Evolutionary conservation across 2,113 vertebrate genomes (phyloP), one percentile per base, ranked within the genome.

Genomic region (Chaetops frenatus): DNA sequence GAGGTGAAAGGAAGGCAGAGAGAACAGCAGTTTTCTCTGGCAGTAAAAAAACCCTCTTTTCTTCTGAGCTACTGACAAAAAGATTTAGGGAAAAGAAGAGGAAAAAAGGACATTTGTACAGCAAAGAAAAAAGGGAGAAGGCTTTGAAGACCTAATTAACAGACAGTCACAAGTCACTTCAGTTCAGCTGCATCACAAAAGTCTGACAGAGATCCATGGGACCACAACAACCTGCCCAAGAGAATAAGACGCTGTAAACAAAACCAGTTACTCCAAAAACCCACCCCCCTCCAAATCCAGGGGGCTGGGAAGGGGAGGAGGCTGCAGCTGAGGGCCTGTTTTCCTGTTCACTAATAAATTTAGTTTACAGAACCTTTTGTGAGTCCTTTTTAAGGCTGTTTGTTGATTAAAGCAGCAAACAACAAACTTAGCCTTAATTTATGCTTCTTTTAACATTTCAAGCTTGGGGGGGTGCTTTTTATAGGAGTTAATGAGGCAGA

Each of bases 401-500:
- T 98, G 93, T 98, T 97, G 92, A 96, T 96, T 96, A 96, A 96
- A 97, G 86, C 19, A 0, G 89, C 93, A 86, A 97, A 94, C 91
- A 96, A 95, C 92, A 96, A 97, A 94, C 80, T 93, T 96, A 88
- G 71, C 88, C 86, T 92, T 97, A 97, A 97, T 96, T 97, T 97
- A 97, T 97, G 94, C 92, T 96, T 96, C 95, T 96, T 97, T 95
- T 93, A 95, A 92, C 81, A 81, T 95, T 96, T 96, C 66, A 42
- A 19, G 91, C 91, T 95, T 92, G 71, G 79, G 86, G 87, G 56
- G 70, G 40, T 94, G 94, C 91, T 95, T 97, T 93, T 94, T 97
- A 91, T 36, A 74, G 65, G 81, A 97, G 95, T 94, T 97, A 98
- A 98, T 97, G 97, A 97, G 89, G 96, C 97, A 98, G 97, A 97